These are phyloP conservation scores for Macrophya alboannulata DNA, from an alignment of 2,888 invertebrate genomes.

Conservation along the genomic window DNA sequence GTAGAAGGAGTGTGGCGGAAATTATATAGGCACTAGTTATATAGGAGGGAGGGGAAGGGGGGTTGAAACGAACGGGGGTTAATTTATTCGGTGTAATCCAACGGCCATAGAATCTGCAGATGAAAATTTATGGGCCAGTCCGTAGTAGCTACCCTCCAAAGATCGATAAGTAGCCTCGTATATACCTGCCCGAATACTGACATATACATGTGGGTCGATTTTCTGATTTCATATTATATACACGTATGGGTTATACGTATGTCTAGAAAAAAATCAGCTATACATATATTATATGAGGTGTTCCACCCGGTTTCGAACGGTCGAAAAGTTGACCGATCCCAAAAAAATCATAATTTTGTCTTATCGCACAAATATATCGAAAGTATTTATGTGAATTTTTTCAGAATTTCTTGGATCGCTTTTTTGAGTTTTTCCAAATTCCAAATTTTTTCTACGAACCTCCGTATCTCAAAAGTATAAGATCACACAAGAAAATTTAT, in stretches of 20 bases:
- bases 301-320: no score
- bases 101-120: conserved; percentile 56
- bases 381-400: no score
- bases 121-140: conserved; percentile 54
- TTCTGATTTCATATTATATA: background rate
- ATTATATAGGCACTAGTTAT: conserved; percentile 12
- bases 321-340: no score
- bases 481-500: no score
- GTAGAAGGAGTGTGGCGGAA: conserved; percentile 25
- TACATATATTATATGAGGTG: no score
- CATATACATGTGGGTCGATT: background rate
- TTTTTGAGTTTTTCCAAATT: no score
- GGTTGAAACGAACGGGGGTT: conserved; percentile 41
- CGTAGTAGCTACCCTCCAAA: conserved; percentile 15
- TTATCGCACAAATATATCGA: no score
- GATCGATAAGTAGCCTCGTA: conserved; percentile 43
- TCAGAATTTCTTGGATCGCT: no score
- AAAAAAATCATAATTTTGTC: no score
- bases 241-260: background rate
- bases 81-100: conserved; percentile 55
- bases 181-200: background rate
- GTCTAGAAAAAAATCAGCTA: no score
- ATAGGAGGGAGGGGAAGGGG: background rate
- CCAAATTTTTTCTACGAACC: no score
- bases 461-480: no score